These are phyloP conservation scores for Mimumesa dahlbomi DNA, from an alignment of 2,888 invertebrate species.

Conservation along the genomic window DNA sequence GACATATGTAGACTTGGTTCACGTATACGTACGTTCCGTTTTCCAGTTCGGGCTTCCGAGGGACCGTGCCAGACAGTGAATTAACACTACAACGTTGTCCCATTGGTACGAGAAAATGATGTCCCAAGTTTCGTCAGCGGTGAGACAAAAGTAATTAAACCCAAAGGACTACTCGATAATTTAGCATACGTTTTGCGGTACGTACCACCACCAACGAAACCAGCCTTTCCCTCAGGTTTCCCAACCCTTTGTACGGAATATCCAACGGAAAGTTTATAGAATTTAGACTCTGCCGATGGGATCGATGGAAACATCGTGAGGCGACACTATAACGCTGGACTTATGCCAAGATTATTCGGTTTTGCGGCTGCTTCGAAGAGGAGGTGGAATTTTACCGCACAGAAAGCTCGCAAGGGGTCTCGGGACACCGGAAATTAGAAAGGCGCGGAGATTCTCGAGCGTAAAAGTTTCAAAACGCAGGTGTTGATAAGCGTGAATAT, in stretches of 20 bases:
- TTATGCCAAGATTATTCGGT: no score
- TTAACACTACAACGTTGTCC: conserved; percentile 51
- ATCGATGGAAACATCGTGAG: no score
- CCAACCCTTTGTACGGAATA: neutral
- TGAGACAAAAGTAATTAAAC: conserved; percentile 69
- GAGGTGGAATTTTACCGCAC: no score
- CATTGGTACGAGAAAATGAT: conserved; percentile 55
- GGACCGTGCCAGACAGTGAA: conserved; percentile 33
- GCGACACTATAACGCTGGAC: no score
- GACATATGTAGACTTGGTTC: no score
- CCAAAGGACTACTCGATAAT: conserved; percentile 70
- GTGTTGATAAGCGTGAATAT: no score
- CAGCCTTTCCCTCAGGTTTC: neutral
- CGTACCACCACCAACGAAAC: conserved; percentile 27
- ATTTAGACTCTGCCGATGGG: conserved; percentile 5
- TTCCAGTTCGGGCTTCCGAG: neutral
- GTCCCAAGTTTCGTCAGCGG: conserved; percentile 57
- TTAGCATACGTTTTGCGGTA: conserved; percentile 64
- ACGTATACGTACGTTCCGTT: conserved; percentile 1
- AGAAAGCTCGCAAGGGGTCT: no score
- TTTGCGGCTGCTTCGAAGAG: no score
- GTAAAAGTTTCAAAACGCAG: no score
- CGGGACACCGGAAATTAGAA: no score
- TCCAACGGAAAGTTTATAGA: conserved; percentile 20
- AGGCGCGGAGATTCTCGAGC: no score